Evolutionary conservation across 2,888 invertebrate species (phyloP), one percentile per base, ranked within the genome.

Genomic region (Druceiella hillmani): DNA sequence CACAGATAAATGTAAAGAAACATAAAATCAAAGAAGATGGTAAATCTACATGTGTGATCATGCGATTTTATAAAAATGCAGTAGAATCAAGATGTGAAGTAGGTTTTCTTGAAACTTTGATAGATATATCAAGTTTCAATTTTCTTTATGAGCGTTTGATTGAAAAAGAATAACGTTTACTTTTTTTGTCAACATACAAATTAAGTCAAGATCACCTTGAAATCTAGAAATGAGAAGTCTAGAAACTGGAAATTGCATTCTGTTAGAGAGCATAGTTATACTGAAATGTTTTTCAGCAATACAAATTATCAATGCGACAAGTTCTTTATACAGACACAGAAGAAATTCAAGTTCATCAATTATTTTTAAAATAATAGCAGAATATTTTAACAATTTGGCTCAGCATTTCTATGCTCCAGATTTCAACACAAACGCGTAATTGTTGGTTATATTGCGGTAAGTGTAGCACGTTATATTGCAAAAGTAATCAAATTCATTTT

Each of bases 151-250:
- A 17, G 4, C 16, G 17, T 16, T 11, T 36, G 3, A 16, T 36
- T 17, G 17, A 36, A 36, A 16, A 36, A 6, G n/a, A 12, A 27
- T 4, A 2, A 29, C 3, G 12, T 32, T 12, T 6, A n/a, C 4
- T 15, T 15, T 32, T 14, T 17, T 10, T 17, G 17, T 28, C 43
- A 5, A 40, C 41, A 3, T 44, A 46, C 24, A 38, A 38, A 30
- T 6, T 46, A n/a, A 43, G 43, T 11, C 46, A 46, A 15, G 46
- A 45, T 20, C 42, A 45, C n/a, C 10, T 42, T 4, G 42, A 40
- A 35, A 26, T 45, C n/a, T 38, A 4, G 38, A 41, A 38, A 3
- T 41, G 2, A 27, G 22, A 38, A 22, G 24, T 5, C 11, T 25
- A 3, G 25, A 16, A 11, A 41, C 20, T n/a, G 41, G 37, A 9